Evolutionary conservation across 2,113 vertebrate species (phyloP).

Genomic region (Prunella fulvescens): DNA sequence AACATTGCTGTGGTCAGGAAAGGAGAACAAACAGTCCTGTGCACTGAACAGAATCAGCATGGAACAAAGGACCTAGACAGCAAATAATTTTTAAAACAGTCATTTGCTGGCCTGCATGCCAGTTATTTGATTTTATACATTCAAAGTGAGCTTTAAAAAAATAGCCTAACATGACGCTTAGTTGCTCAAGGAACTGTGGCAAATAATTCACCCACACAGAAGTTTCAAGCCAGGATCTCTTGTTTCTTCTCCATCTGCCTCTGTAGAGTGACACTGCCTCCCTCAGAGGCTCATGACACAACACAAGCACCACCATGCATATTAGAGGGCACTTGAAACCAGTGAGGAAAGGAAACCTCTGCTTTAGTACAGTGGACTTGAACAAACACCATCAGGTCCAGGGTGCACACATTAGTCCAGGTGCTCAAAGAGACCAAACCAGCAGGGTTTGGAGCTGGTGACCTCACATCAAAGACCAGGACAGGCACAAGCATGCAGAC

Average conservation of each 20-base stretch:
- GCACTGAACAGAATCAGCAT: background rate
- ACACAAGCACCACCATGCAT: background rate
- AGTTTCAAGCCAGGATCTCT: background rate
- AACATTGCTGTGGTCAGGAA: background rate
- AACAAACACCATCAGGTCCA: background rate
- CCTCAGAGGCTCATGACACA: accelerated
- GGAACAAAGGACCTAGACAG: slow-evolving; percentile 21
- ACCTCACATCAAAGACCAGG: background rate
- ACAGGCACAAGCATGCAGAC: background rate
- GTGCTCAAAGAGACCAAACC: background rate
- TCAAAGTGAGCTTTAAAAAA: slow-evolving; percentile 4
- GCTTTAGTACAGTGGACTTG: background rate
- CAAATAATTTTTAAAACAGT: slow-evolving; percentile 12
- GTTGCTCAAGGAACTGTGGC: background rate
- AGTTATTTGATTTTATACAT: background rate
- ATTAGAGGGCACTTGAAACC: background rate
- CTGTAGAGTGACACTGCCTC: background rate
- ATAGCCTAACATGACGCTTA: background rate
- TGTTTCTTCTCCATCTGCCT: background rate
- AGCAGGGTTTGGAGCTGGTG: background rate
- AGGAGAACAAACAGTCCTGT: slow-evolving; percentile 25
- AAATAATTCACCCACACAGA: background rate
- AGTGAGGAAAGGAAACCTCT: background rate
- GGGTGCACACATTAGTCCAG: background rate
- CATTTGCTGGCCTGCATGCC: background rate